Percentiles rank a stretch among this genome's conserved stretches.
These are phyloP conservation scores for Notolabrus celidotus DNA, from an alignment of 2,797 vertebrate species.

Conservation along the genomic window DNA sequence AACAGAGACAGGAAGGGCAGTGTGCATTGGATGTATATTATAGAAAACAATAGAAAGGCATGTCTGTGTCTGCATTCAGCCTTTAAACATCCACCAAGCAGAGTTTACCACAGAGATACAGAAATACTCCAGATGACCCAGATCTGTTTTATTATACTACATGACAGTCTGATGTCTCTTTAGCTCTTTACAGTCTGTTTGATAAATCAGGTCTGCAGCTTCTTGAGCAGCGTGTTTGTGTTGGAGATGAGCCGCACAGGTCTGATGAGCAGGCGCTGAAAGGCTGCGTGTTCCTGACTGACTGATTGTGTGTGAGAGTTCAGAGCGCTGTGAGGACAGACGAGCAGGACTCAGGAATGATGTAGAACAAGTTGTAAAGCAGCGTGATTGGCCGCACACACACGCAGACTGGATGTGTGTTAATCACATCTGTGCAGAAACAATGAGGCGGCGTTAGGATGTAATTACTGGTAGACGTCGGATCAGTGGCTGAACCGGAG, in stretches of 20 bases:
- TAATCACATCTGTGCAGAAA: slow-evolving; percentile 13
- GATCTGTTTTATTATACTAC: too few species aligned
- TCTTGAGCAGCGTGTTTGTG: slow-evolving; percentile 16
- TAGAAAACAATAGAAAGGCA: too few species aligned
- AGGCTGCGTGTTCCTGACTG: slow-evolving; percentile 1
- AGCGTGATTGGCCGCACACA: slow-evolving; percentile 10
- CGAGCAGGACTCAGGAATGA: slow-evolving; percentile 41
- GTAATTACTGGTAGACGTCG: slow-evolving; percentile 6
- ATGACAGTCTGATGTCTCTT: not conserved
- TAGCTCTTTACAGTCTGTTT: not conserved
- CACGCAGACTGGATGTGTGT: not conserved
- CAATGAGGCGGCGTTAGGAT: not conserved
- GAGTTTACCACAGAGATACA: too few species aligned
- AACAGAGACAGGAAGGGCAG: too few species aligned
- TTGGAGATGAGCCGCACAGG: slow-evolving; percentile 7
- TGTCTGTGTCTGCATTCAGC: too few species aligned
- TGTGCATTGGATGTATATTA: too few species aligned
- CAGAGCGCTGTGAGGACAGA: slow-evolving; percentile 14
- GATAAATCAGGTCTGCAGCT: not conserved
- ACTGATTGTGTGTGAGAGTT: slow-evolving; percentile 22
- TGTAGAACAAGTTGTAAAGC: slow-evolving; percentile 16
- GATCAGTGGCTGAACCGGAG: not conserved
- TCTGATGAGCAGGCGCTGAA: not conserved
- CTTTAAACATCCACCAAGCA: too few species aligned
- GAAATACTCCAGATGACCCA: too few species aligned